Base-by-base conservation (phyloP, 2,113 vertebrate genomes). In the Lasiurus borealis region DNA sequence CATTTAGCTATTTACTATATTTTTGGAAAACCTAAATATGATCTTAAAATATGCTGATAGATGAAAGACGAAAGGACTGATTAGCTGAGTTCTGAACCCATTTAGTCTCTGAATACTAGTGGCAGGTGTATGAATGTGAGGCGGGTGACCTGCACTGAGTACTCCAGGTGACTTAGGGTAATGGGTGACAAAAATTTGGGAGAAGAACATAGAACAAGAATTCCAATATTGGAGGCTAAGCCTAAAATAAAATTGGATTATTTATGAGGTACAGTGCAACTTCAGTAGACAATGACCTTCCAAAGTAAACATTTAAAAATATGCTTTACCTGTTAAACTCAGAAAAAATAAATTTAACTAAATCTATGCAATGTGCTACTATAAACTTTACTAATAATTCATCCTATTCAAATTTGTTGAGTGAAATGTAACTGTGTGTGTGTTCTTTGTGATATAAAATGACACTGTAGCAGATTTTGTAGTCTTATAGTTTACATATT, bases 21-120 rank as follows among this genome's bases (percentile, higher is more conserved):
- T 82, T 89, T 77, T 75, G 44, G 15, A 89, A 73, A 84, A 68
- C 25, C 4, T 66, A 94, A 87, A 59, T 80, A 62, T 62, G 72
- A 88, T 73, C 50, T 85, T 88, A 59, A 90, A 92, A 81, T n/a
- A 52, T n/a, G 59, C n/a, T 29, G 34, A 23, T 36, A 48, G 7
- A 84, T 34, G 46, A 81, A 59, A 6, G 31, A 86, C 19, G 69
- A 34, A 83, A 85, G 13, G 5, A 29, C 8, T 31, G 3, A 11
- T 29, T 52, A 44, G 52, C 10, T 95, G 34, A 14, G 11, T n/a
- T 75, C 46, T 69, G 40, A 81, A 75, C 12, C 14, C 40, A 18
- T n/a, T 72, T 16, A 27, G 3, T 6, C 23, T 68, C 78, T 50
- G 50, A 54, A 4, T 3, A 27, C 29, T 14, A 23, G n/a, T 5